Conservation (phyloP, 2,797 vertebrate species). For the Centropyge bicolor region DNA sequence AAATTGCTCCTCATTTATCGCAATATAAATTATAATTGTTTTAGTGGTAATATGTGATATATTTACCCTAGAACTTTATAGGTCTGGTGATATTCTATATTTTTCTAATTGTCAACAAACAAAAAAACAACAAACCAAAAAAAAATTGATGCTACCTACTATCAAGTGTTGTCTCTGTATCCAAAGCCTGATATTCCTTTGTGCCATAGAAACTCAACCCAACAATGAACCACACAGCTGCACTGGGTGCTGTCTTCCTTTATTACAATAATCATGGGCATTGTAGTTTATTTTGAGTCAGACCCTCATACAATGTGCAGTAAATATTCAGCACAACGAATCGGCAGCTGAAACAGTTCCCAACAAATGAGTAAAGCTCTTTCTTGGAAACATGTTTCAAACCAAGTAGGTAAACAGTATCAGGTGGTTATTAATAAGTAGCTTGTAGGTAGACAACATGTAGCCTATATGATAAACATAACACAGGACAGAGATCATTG, state of each 20-base stretch:
- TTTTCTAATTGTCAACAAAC: background rate
- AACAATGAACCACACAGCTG: background rate
- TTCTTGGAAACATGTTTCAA: too few species aligned
- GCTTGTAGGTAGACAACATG: too few species aligned
- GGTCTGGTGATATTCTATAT: background rate
- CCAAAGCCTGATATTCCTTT: background rate
- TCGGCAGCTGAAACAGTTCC: background rate
- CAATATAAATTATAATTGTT: background rate
- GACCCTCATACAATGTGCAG: too few species aligned
- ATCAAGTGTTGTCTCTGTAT: background rate
- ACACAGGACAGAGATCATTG: too few species aligned
- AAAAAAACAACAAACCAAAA: background rate
- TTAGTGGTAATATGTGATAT: background rate
- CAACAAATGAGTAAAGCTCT: background rate
- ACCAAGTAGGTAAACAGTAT: too few species aligned
- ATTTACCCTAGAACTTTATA: background rate
- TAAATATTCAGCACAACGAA: too few species aligned
- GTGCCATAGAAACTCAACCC: background rate
- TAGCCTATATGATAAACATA: too few species aligned
- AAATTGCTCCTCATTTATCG: background rate
- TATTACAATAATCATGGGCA: background rate
- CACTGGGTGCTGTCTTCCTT: background rate
- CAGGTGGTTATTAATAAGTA: too few species aligned
- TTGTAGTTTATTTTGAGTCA: conserved; percentile 1
- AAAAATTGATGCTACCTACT: background rate